Percentiles rank a stretch among this genome's conserved stretches.
These are phyloP conservation scores for Tetanocera ferruginea DNA, from an alignment of 2,888 invertebrate species.

Conservation along the genomic window DNA sequence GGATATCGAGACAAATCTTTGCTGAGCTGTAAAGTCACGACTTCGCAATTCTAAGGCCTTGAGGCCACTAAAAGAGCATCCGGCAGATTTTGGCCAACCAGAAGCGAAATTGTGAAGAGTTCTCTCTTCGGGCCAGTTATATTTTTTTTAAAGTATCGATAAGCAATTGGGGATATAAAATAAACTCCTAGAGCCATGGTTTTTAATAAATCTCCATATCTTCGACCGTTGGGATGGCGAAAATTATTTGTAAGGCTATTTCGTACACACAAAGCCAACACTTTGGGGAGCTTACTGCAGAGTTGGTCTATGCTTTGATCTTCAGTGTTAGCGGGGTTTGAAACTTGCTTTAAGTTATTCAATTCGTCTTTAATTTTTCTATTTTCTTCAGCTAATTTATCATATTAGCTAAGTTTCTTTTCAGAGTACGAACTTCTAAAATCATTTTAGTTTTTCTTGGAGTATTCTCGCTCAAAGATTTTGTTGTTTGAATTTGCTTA, in stretches of 20 bases:
- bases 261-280: neutral
- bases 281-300: neutral
- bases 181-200: no score
- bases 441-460: neutral
- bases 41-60: neutral
- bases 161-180: no score
- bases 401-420: neutral
- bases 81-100: constrained; percentile 19
- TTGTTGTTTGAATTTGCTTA: neutral
- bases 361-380: neutral
- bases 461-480: neutral
- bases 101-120: constrained; percentile 19
- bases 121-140: no score
- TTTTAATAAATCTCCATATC: constrained; percentile 24
- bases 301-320: neutral
- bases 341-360: neutral
- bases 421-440: no score
- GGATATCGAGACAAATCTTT: neutral
- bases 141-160: no score
- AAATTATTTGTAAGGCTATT: neutral
- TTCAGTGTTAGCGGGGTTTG: neutral
- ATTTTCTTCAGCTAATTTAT: neutral
- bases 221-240: constrained; percentile 14
- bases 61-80: neutral
- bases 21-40: neutral